Conservation (phyloP, 2,113 vertebrate species). For the Ceuthmochares aereus region DNA sequence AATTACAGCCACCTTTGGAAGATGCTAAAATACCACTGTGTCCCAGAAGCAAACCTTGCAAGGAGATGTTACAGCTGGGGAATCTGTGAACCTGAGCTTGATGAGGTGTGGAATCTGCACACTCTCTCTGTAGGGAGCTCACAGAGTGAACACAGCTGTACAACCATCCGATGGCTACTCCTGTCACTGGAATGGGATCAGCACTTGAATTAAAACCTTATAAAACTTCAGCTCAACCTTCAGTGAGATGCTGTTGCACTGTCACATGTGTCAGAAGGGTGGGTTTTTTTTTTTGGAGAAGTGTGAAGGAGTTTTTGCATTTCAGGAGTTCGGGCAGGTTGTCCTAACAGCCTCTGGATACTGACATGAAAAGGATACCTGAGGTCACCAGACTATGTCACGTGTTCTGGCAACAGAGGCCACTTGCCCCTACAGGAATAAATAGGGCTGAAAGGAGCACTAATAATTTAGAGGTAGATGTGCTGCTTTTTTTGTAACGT, state of each 20-base stretch:
- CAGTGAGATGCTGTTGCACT: neutral
- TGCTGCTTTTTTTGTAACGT: too few species aligned
- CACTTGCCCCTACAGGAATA: neutral
- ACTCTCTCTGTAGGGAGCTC: neutral
- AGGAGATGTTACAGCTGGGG: neutral
- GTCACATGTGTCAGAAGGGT: neutral
- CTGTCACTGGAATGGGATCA: neutral
- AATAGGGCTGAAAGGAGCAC: neutral
- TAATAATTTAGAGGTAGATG: neutral
- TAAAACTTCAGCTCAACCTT: neutral
- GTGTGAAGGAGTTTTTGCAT: neutral
- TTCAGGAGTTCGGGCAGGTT: constrained; percentile 16
- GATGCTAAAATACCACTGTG: neutral
- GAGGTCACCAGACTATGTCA: neutral
- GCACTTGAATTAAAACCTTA: neutral
- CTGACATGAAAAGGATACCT: neutral
- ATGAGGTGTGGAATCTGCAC: neutral
- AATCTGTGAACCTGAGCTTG: neutral
- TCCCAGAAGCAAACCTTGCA: neutral
- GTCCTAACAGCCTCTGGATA: neutral
- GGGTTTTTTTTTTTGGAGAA: neutral
- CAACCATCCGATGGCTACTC: neutral
- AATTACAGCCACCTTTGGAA: neutral
- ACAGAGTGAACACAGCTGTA: neutral
- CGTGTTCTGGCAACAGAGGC: neutral